Conservation (phyloP, 1,140 invertebrate genomes). For the Rhyacophila brunnea region DNA sequence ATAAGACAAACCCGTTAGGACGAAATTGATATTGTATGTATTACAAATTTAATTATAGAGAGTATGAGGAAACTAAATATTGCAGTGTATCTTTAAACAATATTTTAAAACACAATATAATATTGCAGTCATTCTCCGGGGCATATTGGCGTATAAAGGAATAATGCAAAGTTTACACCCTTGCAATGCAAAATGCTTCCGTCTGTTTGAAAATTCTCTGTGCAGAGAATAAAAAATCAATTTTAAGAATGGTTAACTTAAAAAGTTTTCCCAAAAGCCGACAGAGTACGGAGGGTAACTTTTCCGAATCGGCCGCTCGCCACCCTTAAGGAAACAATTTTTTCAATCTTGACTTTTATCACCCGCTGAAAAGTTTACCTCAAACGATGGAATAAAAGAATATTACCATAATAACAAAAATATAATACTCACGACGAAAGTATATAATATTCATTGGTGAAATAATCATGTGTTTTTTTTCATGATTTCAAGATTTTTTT, state of each 20-base stretch:
- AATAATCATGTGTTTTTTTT: no score
- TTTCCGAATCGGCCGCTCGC: slow-evolving; percentile 1
- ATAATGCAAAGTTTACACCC: not conserved
- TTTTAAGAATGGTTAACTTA: slow-evolving; percentile 36
- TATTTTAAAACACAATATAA: no score
- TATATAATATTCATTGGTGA: no score
- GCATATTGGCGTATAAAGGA: no score
- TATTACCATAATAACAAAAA: not conserved
- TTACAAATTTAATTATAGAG: no score
- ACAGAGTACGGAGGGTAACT: slow-evolving; percentile 16
- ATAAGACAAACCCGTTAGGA: no score
- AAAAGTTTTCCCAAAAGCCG: slow-evolving; percentile 27
- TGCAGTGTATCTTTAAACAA: no score
- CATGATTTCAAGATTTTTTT: no score
- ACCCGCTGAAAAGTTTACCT: slow-evolving; percentile 12
- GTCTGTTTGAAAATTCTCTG: slow-evolving; percentile 33
- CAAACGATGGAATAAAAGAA: slow-evolving; percentile 7
- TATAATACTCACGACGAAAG: not conserved
- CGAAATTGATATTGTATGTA: no score
- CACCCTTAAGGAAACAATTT: slow-evolving; percentile 18
- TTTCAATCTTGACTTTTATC: no score
- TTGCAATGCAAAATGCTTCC: slow-evolving; percentile 14
- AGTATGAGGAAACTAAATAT: no score
- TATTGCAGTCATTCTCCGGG: no score
- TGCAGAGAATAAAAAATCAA: slow-evolving; percentile 35